These are phyloP conservation scores for Chrysodeixis includens DNA, from an alignment of 2,888 invertebrate genomes.

Conservation along the genomic window DNA sequence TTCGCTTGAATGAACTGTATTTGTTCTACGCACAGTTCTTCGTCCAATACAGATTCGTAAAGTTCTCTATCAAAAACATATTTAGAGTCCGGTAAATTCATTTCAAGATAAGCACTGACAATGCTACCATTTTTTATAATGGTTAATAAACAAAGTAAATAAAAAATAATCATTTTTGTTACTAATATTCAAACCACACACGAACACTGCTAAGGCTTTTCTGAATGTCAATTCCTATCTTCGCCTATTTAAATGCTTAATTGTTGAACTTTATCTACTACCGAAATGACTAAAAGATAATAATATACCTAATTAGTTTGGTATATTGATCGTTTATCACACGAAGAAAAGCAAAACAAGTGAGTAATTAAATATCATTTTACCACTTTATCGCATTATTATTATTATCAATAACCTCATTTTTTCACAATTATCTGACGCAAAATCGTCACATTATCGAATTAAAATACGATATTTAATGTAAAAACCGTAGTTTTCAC, in stretches of 20 bases:
- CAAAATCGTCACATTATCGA: too few species aligned
- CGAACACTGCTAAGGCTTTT: not conserved
- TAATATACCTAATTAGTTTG: not conserved
- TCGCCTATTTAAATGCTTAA: not conserved
- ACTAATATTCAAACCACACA: not conserved
- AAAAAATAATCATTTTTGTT: conserved; percentile 22
- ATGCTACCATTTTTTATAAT: not conserved
- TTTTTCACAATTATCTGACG: too few species aligned
- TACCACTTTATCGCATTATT: too few species aligned
- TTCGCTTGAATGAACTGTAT: conserved; percentile 65
- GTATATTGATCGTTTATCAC: not conserved
- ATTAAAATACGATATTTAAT: too few species aligned
- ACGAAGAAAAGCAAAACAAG: too few species aligned
- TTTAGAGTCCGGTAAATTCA: conserved; percentile 57
- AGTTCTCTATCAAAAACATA: conserved; percentile 70
- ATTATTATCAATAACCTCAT: too few species aligned
- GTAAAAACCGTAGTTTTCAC: too few species aligned
- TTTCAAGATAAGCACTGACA: conserved; percentile 49
- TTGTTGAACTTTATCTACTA: not conserved
- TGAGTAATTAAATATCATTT: too few species aligned
- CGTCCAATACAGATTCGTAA: conserved; percentile 73
- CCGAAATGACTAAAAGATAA: not conserved
- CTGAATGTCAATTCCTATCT: too few species aligned
- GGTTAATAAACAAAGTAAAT: conserved; percentile 29
- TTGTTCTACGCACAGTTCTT: conserved; percentile 72